Evolutionary conservation across 2,888 invertebrate species (phyloP).

Genomic region (Heliconius sara): DNA sequence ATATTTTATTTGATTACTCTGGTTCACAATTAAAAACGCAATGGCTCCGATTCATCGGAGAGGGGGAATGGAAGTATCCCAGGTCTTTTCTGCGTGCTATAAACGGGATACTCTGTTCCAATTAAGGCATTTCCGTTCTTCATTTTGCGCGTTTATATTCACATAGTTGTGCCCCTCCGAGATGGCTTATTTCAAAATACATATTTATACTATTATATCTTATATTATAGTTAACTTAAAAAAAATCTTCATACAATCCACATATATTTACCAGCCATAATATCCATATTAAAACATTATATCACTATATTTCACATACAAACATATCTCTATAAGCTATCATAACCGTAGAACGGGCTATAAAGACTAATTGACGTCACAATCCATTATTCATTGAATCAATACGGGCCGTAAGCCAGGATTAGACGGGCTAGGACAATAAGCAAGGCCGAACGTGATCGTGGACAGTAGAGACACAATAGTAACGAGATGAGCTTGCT

Average conservation of each 20-base stretch:
- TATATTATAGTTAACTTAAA: too few relatives aligned
- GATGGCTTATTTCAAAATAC: too few relatives aligned
- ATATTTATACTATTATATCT: too few relatives aligned
- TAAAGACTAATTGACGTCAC: constrained; percentile 35
- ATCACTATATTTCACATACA: not conserved
- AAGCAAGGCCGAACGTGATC: constrained; percentile 25
- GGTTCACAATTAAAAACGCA: too few relatives aligned
- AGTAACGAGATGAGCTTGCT: constrained; percentile 2
- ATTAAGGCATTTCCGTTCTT: not conserved
- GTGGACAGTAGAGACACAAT: constrained; percentile 16
- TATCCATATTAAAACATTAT: not conserved
- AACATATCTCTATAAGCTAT: constrained; percentile 17
- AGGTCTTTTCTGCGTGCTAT: too few relatives aligned
- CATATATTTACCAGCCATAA: not conserved
- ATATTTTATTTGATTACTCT: too few relatives aligned
- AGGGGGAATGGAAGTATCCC: too few relatives aligned
- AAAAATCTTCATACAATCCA: too few relatives aligned
- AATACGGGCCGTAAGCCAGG: constrained; percentile 24
- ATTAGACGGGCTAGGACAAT: constrained; percentile 30
- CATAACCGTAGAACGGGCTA: constrained; percentile 18
- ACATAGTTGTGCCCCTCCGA: too few relatives aligned
- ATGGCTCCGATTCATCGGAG: too few relatives aligned
- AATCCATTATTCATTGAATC: constrained; percentile 31
- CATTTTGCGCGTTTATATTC: too few relatives aligned
- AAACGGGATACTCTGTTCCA: too few relatives aligned